Conservation (phyloP, 2,797 vertebrate genomes). For the Enteromius fasciolatus region DNA sequence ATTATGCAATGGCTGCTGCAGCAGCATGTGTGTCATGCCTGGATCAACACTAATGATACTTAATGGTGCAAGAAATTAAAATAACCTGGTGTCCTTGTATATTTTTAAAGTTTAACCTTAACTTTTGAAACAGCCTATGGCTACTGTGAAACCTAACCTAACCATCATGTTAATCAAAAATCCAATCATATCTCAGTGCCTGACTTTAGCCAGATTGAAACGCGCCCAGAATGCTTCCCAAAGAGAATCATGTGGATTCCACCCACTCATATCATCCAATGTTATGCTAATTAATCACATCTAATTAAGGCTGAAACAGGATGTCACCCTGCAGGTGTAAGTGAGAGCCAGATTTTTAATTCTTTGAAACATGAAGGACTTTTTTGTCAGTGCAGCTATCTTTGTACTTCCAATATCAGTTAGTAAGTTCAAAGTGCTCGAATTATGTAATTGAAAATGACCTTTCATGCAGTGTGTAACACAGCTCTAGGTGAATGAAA, state of each 20-base stretch:
- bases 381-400: background rate
- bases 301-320: conserved; percentile 17
- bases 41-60: background rate
- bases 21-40: background rate
- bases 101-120: background rate
- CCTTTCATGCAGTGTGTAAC: no score
- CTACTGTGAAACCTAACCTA: background rate
- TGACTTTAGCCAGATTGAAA: background rate
- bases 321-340: background rate
- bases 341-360: conserved; percentile 8
- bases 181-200: background rate
- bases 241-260: background rate
- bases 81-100: background rate
- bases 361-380: background rate
- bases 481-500: no score
- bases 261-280: background rate
- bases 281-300: conserved; percentile 11
- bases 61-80: background rate
- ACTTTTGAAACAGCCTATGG: background rate
- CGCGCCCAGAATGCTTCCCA: background rate
- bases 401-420: background rate
- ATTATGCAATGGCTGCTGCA: conserved; percentile 18
- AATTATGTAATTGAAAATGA: no score
- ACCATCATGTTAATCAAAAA: background rate
- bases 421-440: background rate